Base-by-base conservation (phyloP, 2,888 invertebrate species). In the Criorhina ranunculi region DNA sequence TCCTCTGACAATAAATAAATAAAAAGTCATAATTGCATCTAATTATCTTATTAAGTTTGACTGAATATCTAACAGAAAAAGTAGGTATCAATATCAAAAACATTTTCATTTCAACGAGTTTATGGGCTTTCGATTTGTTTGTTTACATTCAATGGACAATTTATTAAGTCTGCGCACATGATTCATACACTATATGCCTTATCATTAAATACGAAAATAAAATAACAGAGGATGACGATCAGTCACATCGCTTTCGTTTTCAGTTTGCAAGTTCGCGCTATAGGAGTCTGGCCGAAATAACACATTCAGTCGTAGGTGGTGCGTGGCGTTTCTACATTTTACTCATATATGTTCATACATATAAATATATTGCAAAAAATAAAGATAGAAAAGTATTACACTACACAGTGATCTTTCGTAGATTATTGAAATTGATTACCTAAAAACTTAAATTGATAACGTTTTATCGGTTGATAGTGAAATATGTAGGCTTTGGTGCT, bases 211-310 rank as follows among this genome's bases (percentile, higher is more conserved):
- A 60, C 72, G n/a, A 60, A 60, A 60, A 60, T 60, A 60, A 59
- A 70, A 44, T 55, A 33, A 62, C 17, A 62, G 29, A 62, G 46
- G 33, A 62, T 33, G 46, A 33, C 33, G 72, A 77, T 67, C 66
- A 62, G 57, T 70, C 49, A 37, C 64, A 67, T 53, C 66, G 73
- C 72, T 83, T 83, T 83, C 78, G 67, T 73, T 83, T 83, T 83
- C 78, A 69, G 78, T 78, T 78, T 12, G 62, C 57, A 67, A 51
- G 62, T 57, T 83, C 37, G 35, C 67, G 57, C 19, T 76, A 31
- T 57, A n/a, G 55, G 33, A 33, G 60, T 37, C 49, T 67, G 55
- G 17, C 46, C 64, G 55, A 67, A 64, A 69, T 67, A 67, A n/a
- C 51, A 77, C 51, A 64, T 59, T 59, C 12, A 15, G 40, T 77